Percentiles rank a stretch among this genome's conserved stretches.
Evolutionary conservation across 2,797 vertebrate genomes (phyloP).

Genomic region (Botia kubotai): DNA sequence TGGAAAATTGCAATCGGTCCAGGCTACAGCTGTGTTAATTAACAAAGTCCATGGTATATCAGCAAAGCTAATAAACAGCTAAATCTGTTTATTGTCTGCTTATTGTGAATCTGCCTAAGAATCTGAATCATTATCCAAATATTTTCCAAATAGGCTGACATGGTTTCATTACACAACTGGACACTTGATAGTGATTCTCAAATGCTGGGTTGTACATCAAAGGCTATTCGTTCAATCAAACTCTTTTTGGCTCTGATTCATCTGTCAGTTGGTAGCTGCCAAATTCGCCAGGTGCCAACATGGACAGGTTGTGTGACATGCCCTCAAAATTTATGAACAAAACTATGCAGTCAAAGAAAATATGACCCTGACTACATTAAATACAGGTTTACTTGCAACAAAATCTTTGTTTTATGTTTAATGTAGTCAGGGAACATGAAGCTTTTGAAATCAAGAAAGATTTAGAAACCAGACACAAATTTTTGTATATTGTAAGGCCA

Average conservation of each 20-base stretch:
- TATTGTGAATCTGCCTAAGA: neutral
- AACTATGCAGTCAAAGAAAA: neutral
- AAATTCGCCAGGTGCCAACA: neutral
- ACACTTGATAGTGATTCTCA: neutral
- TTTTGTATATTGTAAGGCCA: neutral
- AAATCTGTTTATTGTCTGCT: neutral
- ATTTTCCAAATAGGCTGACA: neutral
- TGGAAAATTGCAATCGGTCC: conserved; percentile 63
- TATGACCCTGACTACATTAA: neutral
- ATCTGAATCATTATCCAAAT: neutral
- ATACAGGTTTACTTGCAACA: neutral
- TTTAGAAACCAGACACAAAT: neutral
- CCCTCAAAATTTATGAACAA: neutral
- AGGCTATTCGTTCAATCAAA: neutral
- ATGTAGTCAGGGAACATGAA: neutral
- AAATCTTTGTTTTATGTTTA: neutral
- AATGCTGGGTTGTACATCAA: neutral
- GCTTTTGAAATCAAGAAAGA: neutral
- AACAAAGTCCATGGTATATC: neutral
- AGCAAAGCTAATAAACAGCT: neutral
- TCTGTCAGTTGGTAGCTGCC: neutral
- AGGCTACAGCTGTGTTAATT: no score
- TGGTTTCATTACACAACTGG: neutral
- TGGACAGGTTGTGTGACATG: neutral
- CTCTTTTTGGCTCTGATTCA: neutral